Conservation (phyloP, 2,797 vertebrate species). For the Cirrhinus mrigala region DNA sequence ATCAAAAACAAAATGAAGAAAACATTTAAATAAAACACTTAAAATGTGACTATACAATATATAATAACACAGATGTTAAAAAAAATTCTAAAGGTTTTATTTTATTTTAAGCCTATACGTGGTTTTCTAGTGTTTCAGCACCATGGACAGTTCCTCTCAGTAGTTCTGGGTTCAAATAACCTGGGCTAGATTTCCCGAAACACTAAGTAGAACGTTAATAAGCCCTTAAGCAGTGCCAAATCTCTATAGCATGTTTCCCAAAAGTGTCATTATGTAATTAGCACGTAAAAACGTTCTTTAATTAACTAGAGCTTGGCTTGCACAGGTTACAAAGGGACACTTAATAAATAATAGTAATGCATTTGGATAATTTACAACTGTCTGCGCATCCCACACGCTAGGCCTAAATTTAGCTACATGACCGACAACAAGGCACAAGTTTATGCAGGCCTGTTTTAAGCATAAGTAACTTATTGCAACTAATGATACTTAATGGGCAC, state of each 20-base stretch:
- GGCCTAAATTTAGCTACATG: background rate
- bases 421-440: background rate
- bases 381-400: background rate
- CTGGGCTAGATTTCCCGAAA: background rate
- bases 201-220: background rate
- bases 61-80: background rate
- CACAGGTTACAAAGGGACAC: background rate
- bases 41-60: background rate
- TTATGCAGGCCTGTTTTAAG: background rate
- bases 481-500: background rate
- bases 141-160: conserved; percentile 42
- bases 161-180: background rate
- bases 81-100: background rate
- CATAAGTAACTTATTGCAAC: background rate
- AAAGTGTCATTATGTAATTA: background rate
- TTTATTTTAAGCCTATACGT: background rate
- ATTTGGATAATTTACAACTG: background rate
- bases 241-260: background rate
- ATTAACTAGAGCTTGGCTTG: background rate
- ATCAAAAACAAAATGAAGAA: conserved; percentile 6
- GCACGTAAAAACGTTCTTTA: background rate
- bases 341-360: background rate
- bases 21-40: background rate
- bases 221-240: background rate
- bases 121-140: conserved; percentile 27